phyloP scores from a whole-genome alignment of 2,888 invertebrate species.

The Oscheius sp. region DNA sequence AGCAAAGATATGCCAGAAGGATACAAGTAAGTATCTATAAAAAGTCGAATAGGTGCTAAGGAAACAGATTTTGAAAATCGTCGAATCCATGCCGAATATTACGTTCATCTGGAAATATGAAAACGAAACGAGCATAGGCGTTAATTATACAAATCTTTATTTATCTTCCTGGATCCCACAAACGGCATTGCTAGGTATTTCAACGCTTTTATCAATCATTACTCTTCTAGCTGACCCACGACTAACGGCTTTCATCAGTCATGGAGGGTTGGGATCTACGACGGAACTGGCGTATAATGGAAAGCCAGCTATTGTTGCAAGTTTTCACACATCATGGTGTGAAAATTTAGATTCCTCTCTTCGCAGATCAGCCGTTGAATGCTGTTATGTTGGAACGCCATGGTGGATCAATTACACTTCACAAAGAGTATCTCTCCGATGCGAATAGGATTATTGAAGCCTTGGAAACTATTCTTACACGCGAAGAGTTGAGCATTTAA shows the following conservation, averaged over 20 bases:
- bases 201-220: not conserved
- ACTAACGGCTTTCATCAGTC: slow-evolving; percentile 45
- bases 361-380: slow-evolving; percentile 55
- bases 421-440: slow-evolving; percentile 38
- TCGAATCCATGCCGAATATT: slow-evolving; percentile 34
- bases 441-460: slow-evolving; percentile 28
- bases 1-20: slow-evolving; percentile 31
- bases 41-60: slow-evolving; percentile 27
- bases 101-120: slow-evolving; percentile 56
- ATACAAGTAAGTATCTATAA: slow-evolving; percentile 18
- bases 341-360: slow-evolving; percentile 46
- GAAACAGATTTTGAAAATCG: slow-evolving; percentile 35
- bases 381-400: slow-evolving; percentile 43
- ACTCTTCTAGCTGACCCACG: slow-evolving; percentile 35
- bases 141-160: slow-evolving; percentile 39
- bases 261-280: slow-evolving; percentile 41
- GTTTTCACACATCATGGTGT: not conserved
- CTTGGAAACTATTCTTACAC: slow-evolving; percentile 39
- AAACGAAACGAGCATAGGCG: slow-evolving; percentile 28
- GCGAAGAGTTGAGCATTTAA: no score
- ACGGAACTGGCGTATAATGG: slow-evolving; percentile 44
- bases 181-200: slow-evolving; percentile 40
- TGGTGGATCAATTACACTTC: slow-evolving; percentile 35
- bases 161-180: slow-evolving; percentile 55
- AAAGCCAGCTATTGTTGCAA: slow-evolving; percentile 37